Percentiles rank a stretch among this genome's conserved stretches.
phyloP scores from a whole-genome alignment of 2,888 invertebrate genomes.

The Latheticus oryzae region DNA sequence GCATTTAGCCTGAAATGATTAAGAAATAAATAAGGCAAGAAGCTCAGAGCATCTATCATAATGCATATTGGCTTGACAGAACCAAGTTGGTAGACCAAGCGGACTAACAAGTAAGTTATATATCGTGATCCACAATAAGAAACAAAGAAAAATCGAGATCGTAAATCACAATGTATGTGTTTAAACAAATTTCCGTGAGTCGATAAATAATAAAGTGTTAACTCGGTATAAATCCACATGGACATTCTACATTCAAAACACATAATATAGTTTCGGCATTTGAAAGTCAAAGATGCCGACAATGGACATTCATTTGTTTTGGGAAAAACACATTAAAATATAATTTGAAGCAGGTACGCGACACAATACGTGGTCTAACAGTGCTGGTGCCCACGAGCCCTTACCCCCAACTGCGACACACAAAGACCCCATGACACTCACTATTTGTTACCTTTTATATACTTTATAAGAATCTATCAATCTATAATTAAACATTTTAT shows the following conservation, averaged over 20 bases:
- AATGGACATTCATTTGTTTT: constrained; percentile 65
- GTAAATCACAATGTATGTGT: constrained; percentile 54
- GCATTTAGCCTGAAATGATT: constrained; percentile 44
- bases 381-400: constrained; percentile 55
- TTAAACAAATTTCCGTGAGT: constrained; percentile 57
- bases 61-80: constrained; percentile 46
- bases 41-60: constrained; percentile 44
- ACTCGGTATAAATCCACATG: constrained; percentile 60
- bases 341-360: constrained; percentile 65
- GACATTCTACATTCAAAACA: constrained; percentile 64
- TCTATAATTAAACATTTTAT: constrained; percentile 63
- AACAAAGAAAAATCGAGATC: constrained; percentile 53
- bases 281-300: constrained; percentile 63
- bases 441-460: constrained; percentile 65
- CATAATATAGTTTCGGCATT: constrained; percentile 63
- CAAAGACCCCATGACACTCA: constrained; percentile 64
- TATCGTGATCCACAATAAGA: constrained; percentile 47
- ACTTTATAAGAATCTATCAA: constrained; percentile 63
- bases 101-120: constrained; percentile 47
- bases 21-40: constrained; percentile 46
- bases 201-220: constrained; percentile 62
- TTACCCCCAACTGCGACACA: constrained; percentile 59
- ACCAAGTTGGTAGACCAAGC: constrained; percentile 45
- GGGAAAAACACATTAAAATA: constrained; percentile 66
- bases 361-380: constrained; percentile 63